phyloP scores from a whole-genome alignment of 37 sponge, comb jelly and placozoan species.

The Chondrilla cf. caribensis region DNA sequence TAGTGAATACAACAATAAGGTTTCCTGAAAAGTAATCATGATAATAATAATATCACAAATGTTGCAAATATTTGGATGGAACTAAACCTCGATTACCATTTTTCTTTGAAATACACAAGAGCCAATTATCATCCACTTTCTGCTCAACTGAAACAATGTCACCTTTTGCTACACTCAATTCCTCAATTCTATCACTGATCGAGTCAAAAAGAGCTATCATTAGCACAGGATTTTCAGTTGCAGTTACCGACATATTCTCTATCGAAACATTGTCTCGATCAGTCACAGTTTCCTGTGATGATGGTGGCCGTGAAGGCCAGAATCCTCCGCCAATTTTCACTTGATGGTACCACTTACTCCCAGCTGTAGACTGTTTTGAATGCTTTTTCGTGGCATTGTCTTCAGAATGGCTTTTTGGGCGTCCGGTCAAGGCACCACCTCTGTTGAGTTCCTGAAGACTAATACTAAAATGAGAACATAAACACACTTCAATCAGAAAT shows the following conservation, averaged over 20 bases:
- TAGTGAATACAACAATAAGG: too few relatives aligned
- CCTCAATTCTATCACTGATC: slow-evolving; percentile 59
- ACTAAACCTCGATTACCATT: neutral
- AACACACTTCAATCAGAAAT: neutral
- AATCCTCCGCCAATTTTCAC: too few relatives aligned
- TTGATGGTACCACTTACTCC: neutral
- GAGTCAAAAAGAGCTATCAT: slow-evolving; percentile 59
- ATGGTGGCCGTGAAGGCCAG: neutral
- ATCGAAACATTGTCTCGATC: neutral
- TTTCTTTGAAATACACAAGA: slow-evolving; percentile 46
- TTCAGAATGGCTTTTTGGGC: slow-evolving; percentile 15
- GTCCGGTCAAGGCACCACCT: slow-evolving; percentile 64
- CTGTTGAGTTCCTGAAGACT: slow-evolving; percentile 55
- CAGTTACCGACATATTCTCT: neutral
- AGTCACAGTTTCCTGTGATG: neutral
- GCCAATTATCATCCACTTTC: slow-evolving; percentile 72
- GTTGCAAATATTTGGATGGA: neutral
- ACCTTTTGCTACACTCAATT: slow-evolving; percentile 61
- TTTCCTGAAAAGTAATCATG: too few relatives aligned
- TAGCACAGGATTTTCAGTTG: neutral
- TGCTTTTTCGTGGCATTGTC: neutral
- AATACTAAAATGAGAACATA: neutral
- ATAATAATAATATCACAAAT: too few relatives aligned
- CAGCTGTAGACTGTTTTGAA: neutral
- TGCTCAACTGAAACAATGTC: slow-evolving; percentile 50